Conservation (phyloP, 2,113 vertebrate genomes). For the Lathamus discolor region DNA sequence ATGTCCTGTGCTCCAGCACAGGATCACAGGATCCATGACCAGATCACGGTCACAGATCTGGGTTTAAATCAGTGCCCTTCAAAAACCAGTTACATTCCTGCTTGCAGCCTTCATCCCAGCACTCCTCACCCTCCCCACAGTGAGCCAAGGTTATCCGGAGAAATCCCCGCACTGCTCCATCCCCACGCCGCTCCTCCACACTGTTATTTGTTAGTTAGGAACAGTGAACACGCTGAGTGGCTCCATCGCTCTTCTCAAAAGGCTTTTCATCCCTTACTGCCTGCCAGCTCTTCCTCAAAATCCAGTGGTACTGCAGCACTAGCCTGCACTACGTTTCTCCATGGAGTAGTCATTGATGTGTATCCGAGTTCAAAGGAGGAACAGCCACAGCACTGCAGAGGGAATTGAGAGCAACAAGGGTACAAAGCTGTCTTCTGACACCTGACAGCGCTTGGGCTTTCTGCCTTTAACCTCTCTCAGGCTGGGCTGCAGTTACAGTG, state of each 20-base stretch:
- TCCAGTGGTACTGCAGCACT: not conserved
- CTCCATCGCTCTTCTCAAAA: not conserved
- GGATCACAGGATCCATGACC: not conserved
- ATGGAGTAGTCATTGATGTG: not conserved
- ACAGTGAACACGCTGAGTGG: not conserved
- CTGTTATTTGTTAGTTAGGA: not conserved
- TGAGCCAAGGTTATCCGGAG: not conserved
- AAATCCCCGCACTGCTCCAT: rapidly evolving
- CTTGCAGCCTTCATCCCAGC: not conserved
- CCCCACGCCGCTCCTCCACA: rapidly evolving
- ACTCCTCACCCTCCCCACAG: rapidly evolving
- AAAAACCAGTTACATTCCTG: not conserved
- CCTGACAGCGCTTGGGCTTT: not conserved
- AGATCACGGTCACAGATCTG: not conserved
- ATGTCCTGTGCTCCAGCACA: not conserved
- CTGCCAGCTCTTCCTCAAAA: constrained; percentile 30
- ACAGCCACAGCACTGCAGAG: not conserved
- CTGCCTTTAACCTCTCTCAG: not conserved
- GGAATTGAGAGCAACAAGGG: not conserved
- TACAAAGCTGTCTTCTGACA: not conserved
- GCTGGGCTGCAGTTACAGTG: not conserved
- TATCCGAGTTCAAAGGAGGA: not conserved
- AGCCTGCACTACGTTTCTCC: not conserved
- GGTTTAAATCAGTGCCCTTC: not conserved
- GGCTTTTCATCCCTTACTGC: not conserved